phyloP scores from a whole-genome alignment of 2,113 vertebrate genomes.

The Neolamprologus kungweensis region DNA sequence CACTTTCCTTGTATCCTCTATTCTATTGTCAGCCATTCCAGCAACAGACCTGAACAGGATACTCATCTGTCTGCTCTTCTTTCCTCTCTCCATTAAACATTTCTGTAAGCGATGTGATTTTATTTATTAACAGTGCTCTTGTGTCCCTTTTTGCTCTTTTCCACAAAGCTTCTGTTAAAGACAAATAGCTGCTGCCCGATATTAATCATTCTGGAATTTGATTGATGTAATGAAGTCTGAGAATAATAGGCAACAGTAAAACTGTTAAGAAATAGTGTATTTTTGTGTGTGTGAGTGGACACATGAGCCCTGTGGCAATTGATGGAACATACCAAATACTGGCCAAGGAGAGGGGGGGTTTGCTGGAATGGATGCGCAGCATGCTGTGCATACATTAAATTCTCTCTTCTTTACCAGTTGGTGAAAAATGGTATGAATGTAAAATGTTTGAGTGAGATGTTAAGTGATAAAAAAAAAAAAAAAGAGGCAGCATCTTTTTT shows the following conservation, averaged over 20 bases:
- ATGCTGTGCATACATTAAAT: neutral
- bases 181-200: neutral
- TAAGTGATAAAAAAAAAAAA: neutral
- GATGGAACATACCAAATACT: conserved; percentile 40
- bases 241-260: neutral
- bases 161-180: neutral
- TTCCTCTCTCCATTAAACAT: neutral
- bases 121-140: neutral
- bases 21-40: neutral
- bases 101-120: neutral
- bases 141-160: neutral
- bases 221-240: neutral
- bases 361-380: neutral
- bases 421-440: neutral
- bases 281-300: conserved; percentile 1
- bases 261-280: neutral
- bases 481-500: neutral
- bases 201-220: neutral
- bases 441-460: neutral
- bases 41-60: neutral
- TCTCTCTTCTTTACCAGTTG: neutral
- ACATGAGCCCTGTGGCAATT: conserved; percentile 11
- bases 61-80: neutral
- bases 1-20: neutral
- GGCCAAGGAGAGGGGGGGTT: conserved; percentile 1